Evolutionary conservation across 2,797 vertebrate species (phyloP), one percentile per base, ranked within the genome.

Genomic region (Miichthys miiuy): DNA sequence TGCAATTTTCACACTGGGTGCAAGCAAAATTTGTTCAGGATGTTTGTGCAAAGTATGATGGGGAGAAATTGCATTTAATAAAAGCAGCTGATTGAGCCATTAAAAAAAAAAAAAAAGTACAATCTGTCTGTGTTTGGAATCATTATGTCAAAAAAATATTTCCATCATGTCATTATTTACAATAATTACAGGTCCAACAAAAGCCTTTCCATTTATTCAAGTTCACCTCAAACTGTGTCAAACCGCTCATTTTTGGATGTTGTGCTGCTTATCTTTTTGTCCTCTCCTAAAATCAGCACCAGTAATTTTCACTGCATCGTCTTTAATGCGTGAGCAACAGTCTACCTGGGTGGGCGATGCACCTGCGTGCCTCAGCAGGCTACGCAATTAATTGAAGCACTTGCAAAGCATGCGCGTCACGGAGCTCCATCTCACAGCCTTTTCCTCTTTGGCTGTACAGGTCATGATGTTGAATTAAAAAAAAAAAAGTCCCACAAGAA

Each of bases 351-450:
- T 92, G 92, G 92, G 30, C 88, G 52, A 25, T 47, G 73, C 87
- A 90, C 84, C 89, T 87, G 88, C 90, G 71, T 91, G 93, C 55
- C 91, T 79, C 91, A 60, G 91, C 92, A 92, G 86, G 91, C 80
- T 72, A 1, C 47, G 76, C 77, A 71, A 63, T 90, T 86, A 81
- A 91, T 87, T 46, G 78, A 85, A 68, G 77, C 79, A 57, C 85
- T 80, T 79, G 62, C 71, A 41, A 74, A 87, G 67, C 68, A 42
- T 13, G 81, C 79, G 50, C 65, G 41, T 11, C 58, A 14, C 66
- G 9, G 48, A 51, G 70, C 41, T 21, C 27, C 67, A 23, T 25
- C 70, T 66, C 77, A 38, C 46, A 69, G 68, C 38, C 65, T 57
- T 87, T 56, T 86, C 82, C 70, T 57, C 42, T 14, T 13, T 30